These are phyloP conservation scores for Smittia aterrima DNA, from an alignment of 2,888 invertebrate genomes.

Conservation along the genomic window DNA sequence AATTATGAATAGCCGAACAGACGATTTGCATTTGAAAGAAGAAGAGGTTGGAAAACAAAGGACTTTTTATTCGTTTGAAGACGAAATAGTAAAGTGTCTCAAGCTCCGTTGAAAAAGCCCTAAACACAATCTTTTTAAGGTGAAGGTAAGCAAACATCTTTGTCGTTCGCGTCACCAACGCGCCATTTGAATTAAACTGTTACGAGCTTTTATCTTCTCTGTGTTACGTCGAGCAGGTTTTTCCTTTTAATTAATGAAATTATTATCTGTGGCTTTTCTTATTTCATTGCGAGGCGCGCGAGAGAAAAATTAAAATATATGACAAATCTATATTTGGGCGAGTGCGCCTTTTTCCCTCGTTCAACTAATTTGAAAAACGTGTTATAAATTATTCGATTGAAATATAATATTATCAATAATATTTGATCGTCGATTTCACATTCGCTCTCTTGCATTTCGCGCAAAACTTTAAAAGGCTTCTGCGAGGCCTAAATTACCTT, in stretches of 20 bases:
- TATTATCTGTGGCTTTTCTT: background rate
- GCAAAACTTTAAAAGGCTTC: background rate
- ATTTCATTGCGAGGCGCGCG: background rate
- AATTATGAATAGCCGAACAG: too few species aligned
- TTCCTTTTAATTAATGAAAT: background rate
- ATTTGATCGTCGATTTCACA: background rate
- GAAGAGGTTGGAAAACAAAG: too few species aligned
- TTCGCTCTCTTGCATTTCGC: background rate
- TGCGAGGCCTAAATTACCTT: background rate
- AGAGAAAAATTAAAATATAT: background rate
- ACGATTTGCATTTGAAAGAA: too few species aligned
- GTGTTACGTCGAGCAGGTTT: too few species aligned
- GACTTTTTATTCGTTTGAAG: too few species aligned
- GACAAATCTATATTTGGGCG: conserved; percentile 11
- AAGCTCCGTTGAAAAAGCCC: too few species aligned
- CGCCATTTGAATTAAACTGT: too few species aligned
- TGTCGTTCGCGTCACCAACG: too few species aligned
- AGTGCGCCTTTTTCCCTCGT: background rate
- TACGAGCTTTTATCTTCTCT: too few species aligned
- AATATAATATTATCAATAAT: background rate
- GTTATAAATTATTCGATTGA: conserved; percentile 8
- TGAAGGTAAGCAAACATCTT: too few species aligned
- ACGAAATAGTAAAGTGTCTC: too few species aligned
- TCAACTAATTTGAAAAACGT: background rate
- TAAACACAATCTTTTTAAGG: too few species aligned